These are phyloP conservation scores for Erebia aethiops DNA, from an alignment of 2,888 invertebrate genomes.

Conservation along the genomic window DNA sequence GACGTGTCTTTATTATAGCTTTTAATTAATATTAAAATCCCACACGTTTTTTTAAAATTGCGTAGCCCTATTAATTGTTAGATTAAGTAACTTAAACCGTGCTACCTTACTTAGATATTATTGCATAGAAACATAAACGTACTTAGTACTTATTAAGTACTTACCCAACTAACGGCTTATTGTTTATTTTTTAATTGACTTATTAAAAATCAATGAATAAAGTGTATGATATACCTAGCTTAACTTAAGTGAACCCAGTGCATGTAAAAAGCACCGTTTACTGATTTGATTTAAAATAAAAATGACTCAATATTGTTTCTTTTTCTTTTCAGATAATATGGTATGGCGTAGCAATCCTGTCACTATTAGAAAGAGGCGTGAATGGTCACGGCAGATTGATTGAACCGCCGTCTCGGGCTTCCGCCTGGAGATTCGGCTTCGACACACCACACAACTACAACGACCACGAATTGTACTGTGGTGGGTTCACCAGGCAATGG, in stretches of 20 bases:
- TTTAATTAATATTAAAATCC: too few species aligned
- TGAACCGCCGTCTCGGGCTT: conserved; percentile 93
- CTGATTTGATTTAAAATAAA: not conserved
- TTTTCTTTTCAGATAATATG: conserved; percentile 64
- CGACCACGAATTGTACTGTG: conserved; percentile 94
- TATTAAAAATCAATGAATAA: too few species aligned
- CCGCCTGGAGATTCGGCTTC: conserved; percentile 95
- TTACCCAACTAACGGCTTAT: too few species aligned
- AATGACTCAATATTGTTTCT: conserved; percentile 8
- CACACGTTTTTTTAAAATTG: too few species aligned
- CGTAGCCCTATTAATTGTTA: too few species aligned
- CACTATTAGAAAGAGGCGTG: conserved; percentile 60
- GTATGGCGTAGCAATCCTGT: conserved; percentile 60
- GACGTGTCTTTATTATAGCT: too few species aligned
- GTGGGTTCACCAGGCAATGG: conserved; percentile 93
- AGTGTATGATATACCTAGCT: too few species aligned
- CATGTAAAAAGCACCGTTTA: not conserved
- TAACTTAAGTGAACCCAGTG: not conserved
- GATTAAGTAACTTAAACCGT: too few species aligned
- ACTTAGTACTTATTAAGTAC: too few species aligned
- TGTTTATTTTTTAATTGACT: too few species aligned
- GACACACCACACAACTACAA: conserved; percentile 94
- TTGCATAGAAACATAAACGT: too few species aligned
- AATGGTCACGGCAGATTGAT: conserved; percentile 88
- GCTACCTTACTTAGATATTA: too few species aligned